phyloP scores from a whole-genome alignment of 2,113 vertebrate genomes.

The Solea solea region DNA sequence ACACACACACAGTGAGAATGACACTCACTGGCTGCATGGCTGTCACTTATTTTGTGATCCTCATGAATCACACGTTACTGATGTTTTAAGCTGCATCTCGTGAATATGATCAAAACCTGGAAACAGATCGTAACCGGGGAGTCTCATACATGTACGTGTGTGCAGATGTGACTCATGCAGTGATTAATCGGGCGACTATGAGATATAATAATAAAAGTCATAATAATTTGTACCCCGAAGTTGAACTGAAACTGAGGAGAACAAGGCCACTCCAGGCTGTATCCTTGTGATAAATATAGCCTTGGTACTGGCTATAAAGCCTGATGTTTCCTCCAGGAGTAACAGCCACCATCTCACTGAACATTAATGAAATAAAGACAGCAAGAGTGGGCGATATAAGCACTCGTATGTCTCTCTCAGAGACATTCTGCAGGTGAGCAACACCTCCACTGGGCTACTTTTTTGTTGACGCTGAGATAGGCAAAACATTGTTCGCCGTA shows the following conservation, averaged over 20 bases:
- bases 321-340: conserved; percentile 1
- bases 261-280: neutral
- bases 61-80: neutral
- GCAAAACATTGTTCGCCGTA: too few relatives aligned
- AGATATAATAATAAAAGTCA: neutral
- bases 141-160: neutral
- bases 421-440: neutral
- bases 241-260: neutral
- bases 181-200: neutral
- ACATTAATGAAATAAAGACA: neutral
- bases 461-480: too few relatives aligned
- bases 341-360: neutral
- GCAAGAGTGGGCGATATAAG: too few relatives aligned
- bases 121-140: neutral
- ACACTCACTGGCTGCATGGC: neutral
- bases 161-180: neutral
- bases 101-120: neutral
- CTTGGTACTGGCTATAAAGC: neutral
- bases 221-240: neutral
- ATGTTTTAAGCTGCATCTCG: neutral
- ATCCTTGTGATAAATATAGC: conserved; percentile 4
- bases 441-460: neutral
- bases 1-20: neutral
- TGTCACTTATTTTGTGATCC: neutral
- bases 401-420: neutral